Evolutionary conservation across 2,888 invertebrate genomes (phyloP).

Genomic region (Helicoverpa assulta): DNA sequence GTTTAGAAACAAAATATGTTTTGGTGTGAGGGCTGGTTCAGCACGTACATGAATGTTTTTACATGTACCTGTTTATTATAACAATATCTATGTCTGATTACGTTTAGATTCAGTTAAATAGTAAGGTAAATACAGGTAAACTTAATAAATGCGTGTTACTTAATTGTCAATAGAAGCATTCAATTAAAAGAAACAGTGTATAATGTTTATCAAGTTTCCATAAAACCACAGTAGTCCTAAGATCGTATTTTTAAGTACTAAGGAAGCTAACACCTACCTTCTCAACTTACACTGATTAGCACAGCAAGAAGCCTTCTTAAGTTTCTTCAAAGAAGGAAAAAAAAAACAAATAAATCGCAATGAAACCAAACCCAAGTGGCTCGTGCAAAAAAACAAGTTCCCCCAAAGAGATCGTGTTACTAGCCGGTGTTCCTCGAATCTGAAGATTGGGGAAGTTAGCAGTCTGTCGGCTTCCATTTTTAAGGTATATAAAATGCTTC

Average conservation of each 20-base stretch:
- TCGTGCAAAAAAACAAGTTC: conserved; percentile 58
- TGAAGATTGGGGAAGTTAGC: conserved; percentile 50
- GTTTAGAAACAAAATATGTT: conserved; percentile 36
- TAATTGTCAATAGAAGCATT: no score
- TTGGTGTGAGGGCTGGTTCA: background rate
- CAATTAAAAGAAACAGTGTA: no score
- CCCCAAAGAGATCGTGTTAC: conserved; percentile 67
- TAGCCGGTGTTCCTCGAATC: conserved; percentile 67
- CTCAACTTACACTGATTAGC: background rate
- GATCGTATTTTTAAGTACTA: background rate
- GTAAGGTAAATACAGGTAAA: no score
- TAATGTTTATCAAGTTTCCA: no score
- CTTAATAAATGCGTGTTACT: no score
- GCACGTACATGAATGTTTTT: conserved; percentile 29
- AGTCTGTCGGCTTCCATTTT: conserved; percentile 39
- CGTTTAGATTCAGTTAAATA: no score
- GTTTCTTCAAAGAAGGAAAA: conserved; percentile 2
- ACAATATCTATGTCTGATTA: no score
- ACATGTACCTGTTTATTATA: conserved; percentile 13
- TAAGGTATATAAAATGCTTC: conserved; percentile 56
- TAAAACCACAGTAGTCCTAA: no score
- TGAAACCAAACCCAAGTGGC: conserved; percentile 57
- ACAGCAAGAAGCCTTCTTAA: background rate
- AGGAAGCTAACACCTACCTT: background rate
- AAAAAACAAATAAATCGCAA: conserved; percentile 26